Conservation (phyloP, 2,797 vertebrate species). For the Sebastes paucispinis region DNA sequence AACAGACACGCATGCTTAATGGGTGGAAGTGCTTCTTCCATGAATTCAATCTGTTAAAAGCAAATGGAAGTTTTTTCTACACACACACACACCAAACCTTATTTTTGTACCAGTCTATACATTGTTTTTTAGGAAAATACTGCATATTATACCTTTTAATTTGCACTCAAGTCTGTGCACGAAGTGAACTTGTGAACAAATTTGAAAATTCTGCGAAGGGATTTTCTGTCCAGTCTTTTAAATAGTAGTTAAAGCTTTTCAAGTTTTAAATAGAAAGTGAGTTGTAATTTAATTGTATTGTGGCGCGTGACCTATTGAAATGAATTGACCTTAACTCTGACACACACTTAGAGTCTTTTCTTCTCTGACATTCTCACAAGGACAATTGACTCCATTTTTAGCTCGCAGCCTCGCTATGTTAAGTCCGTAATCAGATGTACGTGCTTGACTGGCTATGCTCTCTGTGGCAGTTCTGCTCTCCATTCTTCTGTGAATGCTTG, state of each 20-base stretch:
- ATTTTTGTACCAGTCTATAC: no score
- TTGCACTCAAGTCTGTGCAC: background rate
- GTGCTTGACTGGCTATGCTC: constrained; percentile 36
- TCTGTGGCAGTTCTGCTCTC: constrained; percentile 8
- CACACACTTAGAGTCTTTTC: background rate
- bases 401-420: constrained; percentile 20
- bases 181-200: background rate
- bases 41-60: background rate
- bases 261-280: background rate
- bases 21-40: constrained; percentile 6
- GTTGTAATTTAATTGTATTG: background rate
- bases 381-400: constrained; percentile 38
- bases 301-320: background rate
- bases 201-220: background rate
- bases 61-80: constrained; percentile 5
- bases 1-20: background rate
- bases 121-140: no score
- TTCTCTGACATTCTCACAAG: constrained; percentile 35
- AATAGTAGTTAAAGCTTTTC: background rate
- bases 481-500: constrained; percentile 34
- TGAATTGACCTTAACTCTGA: constrained; percentile 10
- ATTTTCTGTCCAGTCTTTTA: background rate
- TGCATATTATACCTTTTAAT: background rate
- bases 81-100: background rate
- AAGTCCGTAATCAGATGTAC: constrained; percentile 40